phyloP scores from a whole-genome alignment of 2,113 vertebrate species.

The human (Homo sapiens) region DNA sequence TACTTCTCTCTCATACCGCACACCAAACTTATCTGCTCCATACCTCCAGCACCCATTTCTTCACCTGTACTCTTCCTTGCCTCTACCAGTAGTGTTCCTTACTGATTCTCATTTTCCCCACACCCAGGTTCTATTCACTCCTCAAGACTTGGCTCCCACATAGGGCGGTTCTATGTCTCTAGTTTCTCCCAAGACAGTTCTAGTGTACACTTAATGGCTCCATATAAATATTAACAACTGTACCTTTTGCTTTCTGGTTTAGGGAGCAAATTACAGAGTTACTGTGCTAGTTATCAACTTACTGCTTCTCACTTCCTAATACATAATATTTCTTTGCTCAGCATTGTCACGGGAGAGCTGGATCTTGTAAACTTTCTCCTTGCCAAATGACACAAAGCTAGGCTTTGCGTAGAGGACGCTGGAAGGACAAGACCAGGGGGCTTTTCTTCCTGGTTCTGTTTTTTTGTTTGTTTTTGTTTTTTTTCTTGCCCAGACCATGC shows the following conservation, averaged over 20 bases:
- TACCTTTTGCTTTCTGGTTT: slow-evolving; percentile 31
- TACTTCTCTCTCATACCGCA: not conserved
- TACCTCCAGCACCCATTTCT: not conserved
- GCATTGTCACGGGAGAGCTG: not conserved
- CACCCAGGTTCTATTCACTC: not conserved
- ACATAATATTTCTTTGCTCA: not conserved
- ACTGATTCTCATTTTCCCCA: not conserved
- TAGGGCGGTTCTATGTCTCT: not conserved
- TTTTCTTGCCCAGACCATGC: not conserved
- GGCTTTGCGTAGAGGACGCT: not conserved
- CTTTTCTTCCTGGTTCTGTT: not conserved
- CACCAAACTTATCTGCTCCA: not conserved
- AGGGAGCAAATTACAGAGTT: not conserved
- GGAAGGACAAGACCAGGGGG: not conserved
- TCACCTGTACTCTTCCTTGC: not conserved
- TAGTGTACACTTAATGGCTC: not conserved
- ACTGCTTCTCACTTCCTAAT: not conserved
- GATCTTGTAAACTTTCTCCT: not conserved
- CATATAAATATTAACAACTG: not conserved
- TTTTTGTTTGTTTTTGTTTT: not conserved
- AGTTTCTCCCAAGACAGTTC: not conserved
- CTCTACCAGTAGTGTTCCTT: not conserved
- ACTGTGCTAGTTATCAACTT: not conserved
- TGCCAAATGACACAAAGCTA: not conserved
- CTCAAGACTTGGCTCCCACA: not conserved